Evolutionary conservation across 2,888 invertebrate species (phyloP).

Genomic region (Drosophila villosipedis): DNA sequence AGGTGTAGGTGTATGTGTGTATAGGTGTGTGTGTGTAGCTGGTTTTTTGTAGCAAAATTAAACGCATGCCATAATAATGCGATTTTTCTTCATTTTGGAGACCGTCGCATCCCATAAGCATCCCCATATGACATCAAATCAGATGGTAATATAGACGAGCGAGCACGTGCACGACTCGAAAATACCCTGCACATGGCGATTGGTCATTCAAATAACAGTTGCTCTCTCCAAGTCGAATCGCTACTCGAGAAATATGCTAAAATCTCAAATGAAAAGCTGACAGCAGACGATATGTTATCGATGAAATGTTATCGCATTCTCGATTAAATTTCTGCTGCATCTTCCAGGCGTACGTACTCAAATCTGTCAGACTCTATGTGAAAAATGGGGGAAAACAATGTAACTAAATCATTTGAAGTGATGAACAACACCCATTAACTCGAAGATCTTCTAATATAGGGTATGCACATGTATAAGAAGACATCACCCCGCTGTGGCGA

Average conservation of each 20-base stretch:
- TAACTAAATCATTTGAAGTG: not conserved
- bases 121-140: conserved; percentile 38
- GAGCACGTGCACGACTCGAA: not conserved
- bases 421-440: not conserved
- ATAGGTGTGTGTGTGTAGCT: conserved; percentile 9
- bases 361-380: not conserved
- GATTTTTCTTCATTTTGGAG: conserved; percentile 68
- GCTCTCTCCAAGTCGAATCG: not conserved
- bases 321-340: not conserved
- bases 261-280: not conserved
- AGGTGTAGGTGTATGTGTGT: conserved; percentile 10
- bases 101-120: conserved; percentile 28
- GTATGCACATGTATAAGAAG: not conserved
- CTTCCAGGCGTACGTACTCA: rapidly evolving
- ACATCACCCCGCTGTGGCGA: not conserved
- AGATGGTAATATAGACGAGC: conserved; percentile 1
- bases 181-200: conserved; percentile 16
- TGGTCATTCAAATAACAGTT: too few species aligned
- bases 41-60: conserved; percentile 64
- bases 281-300: not conserved
- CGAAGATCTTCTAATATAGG: not conserved
- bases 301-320: not conserved
- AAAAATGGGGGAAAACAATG: not conserved
- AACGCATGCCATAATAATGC: conserved; percentile 79
- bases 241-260: not conserved